Base-by-base conservation (phyloP, 1,140 invertebrate species). In the Muscidifurax raptorellus region DNA sequence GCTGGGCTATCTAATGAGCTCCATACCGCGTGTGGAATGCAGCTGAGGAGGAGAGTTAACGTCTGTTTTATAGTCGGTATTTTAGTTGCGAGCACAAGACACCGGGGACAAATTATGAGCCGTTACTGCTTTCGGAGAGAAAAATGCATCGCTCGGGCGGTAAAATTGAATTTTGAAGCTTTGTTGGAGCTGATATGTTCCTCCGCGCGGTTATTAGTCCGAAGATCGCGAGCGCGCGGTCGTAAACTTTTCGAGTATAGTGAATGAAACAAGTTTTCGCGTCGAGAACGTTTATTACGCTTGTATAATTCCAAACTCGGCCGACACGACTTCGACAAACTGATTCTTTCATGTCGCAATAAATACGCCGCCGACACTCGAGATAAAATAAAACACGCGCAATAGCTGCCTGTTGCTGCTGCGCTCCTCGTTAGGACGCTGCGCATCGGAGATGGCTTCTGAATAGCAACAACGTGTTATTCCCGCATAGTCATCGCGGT, bases 91-190 rank as follows among this genome's bases (percentile, higher is more conserved):
- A 27, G 28, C n/a, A 30, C 71, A n/a, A 59, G 71, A 27, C 30
- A 10, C 32, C 80, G 7, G 71, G 74, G 84, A 69, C 44, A 66
- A 85, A 79, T 75, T 83, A 85, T 52, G 83, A 2, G 67, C 66
- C 27, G 52, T 18, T 22, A 22, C 52, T 18, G 52, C 52, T 69
- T 69, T 69, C 25, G 27, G 27, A 13, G 27, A 69, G 28, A 69
- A 69, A 27, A 30, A 5, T 22, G 27, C 36, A 10, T 40, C 9
- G 30, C 71, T 40, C 32, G 18, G 71, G 36, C 32, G 18, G 71
- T 7, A 32, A 74, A 74, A 30, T 74, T 30, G 71, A 69, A 69
- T 69, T 69, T 28, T 15, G 28, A 69, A 69, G 52, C 52, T 59
- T 59, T 59, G 52, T 59, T 59, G 18, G 13, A 12, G 18, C n/a